Conservation (phyloP, 30 jellyfish, hydroid and myxozoan genomes). For the Hydractinia symbiolongicarpus region DNA sequence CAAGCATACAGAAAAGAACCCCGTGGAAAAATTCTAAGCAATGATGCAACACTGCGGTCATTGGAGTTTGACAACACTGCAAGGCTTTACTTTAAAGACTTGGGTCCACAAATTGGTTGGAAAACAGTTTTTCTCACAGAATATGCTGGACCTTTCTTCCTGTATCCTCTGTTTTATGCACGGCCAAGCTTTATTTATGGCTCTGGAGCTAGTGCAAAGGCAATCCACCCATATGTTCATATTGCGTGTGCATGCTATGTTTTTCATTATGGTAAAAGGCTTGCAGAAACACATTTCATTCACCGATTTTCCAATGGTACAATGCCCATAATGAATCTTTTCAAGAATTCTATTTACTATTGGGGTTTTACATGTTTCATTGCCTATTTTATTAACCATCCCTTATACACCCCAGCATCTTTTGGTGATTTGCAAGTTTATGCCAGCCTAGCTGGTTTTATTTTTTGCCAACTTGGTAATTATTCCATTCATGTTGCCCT, state of each 20-base stretch:
- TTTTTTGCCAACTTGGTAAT: slow-evolving; percentile 74
- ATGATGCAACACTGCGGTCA: slow-evolving; percentile 41
- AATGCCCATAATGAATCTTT: slow-evolving; percentile 79
- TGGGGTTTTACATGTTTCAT: slow-evolving; percentile 76
- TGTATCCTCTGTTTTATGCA: slow-evolving; percentile 65
- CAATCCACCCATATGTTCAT: slow-evolving; percentile 47
- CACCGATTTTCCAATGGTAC: slow-evolving; percentile 91
- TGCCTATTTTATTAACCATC: slow-evolving; percentile 82
- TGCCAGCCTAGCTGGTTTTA: slow-evolving; percentile 47
- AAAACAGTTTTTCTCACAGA: slow-evolving; percentile 81
- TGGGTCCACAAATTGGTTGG: slow-evolving; percentile 95
- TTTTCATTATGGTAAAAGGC: slow-evolving; percentile 73
- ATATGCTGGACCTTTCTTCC: slow-evolving; percentile 78
- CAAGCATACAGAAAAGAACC: slow-evolving; percentile 32
- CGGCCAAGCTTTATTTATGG: slow-evolving; percentile 76
- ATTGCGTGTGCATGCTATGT: slow-evolving; percentile 81
- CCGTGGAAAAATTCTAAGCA: slow-evolving; percentile 56
- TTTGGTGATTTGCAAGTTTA: slow-evolving; percentile 71
- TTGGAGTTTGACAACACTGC: slow-evolving; percentile 38
- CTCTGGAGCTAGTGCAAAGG: slow-evolving; percentile 41
- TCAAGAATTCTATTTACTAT: slow-evolving; percentile 74
- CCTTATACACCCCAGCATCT: slow-evolving; percentile 83
- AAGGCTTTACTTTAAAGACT: slow-evolving; percentile 60
- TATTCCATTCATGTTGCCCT: slow-evolving; percentile 58
- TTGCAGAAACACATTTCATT: slow-evolving; percentile 70